Percentiles rank a stretch among this genome's conserved stretches.
Evolutionary conservation across 1,140 invertebrate genomes (phyloP).

Genomic region (Hyphantria cunea): DNA sequence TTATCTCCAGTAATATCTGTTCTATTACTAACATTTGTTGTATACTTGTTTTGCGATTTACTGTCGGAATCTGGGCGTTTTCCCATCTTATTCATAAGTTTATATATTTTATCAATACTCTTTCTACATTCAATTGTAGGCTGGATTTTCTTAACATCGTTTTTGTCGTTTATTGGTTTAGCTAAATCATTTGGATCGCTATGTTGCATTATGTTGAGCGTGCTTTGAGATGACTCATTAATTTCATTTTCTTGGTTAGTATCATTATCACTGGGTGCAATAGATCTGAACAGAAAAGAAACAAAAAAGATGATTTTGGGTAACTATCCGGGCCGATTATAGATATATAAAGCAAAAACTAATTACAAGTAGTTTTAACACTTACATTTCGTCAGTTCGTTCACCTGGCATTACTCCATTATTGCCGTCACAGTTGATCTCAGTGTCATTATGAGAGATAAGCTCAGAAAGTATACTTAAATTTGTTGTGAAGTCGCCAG

Average conservation of each 20-base stretch:
- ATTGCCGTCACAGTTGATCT: slow-evolving; percentile 14
- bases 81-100: slow-evolving; percentile 57
- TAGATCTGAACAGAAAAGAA: neutral
- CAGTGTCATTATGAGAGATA: slow-evolving; percentile 32
- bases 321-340: too few species aligned
- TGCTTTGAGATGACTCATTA: slow-evolving; percentile 8
- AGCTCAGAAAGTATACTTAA: slow-evolving; percentile 35
- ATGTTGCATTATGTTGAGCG: slow-evolving; percentile 34
- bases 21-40: slow-evolving; percentile 17
- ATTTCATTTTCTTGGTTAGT: neutral
- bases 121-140: slow-evolving; percentile 55
- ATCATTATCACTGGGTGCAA: neutral
- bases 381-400: neutral
- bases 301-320: too few species aligned
- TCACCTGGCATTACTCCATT: neutral
- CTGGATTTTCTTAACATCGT: slow-evolving; percentile 32
- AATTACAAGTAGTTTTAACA: too few species aligned
- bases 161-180: slow-evolving; percentile 4
- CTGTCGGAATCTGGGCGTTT: slow-evolving; percentile 34
- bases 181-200: slow-evolving; percentile 38
- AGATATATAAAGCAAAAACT: too few species aligned
- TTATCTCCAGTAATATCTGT: slow-evolving; percentile 11
- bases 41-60: slow-evolving; percentile 24
- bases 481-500: slow-evolving; percentile 43
- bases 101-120: slow-evolving; percentile 70